phyloP scores from a whole-genome alignment of 2,113 vertebrate species.

The Pollimyrus isidori region DNA sequence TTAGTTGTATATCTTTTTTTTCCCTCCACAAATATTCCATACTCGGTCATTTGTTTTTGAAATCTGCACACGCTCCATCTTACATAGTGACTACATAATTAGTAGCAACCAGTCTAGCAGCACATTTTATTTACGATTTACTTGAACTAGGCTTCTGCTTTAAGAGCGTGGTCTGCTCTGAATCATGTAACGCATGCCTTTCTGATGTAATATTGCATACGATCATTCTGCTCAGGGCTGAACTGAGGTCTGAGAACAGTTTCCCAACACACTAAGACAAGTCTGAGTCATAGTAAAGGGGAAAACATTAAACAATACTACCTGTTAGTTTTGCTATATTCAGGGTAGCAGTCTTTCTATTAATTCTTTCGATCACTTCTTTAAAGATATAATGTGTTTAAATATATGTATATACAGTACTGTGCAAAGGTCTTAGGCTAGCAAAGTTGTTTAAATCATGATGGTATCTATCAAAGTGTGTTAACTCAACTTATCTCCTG shows the following conservation, averaged over 20 bases:
- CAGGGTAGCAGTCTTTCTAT: background rate
- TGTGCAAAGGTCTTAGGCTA: background rate
- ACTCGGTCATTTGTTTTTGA: background rate
- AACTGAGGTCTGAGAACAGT: background rate
- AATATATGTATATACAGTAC: background rate
- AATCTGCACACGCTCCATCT: background rate
- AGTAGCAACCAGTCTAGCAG: background rate
- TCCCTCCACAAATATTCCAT: background rate
- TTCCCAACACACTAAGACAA: background rate
- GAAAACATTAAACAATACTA: background rate
- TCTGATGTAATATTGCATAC: background rate
- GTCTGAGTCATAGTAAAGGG: background rate
- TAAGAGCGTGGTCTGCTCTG: background rate
- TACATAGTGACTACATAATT: background rate
- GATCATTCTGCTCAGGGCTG: background rate
- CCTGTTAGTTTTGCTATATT: background rate
- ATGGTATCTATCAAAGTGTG: background rate
- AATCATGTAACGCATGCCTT: background rate
- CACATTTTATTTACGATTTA: background rate
- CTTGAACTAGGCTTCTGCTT: background rate
- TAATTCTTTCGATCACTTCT: background rate
- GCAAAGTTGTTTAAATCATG: background rate
- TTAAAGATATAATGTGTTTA: background rate
- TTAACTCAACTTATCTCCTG: background rate
- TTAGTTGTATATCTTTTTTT: background rate